phyloP scores from a whole-genome alignment of 2,888 invertebrate genomes.

The Monoplex corrugatus region DNA sequence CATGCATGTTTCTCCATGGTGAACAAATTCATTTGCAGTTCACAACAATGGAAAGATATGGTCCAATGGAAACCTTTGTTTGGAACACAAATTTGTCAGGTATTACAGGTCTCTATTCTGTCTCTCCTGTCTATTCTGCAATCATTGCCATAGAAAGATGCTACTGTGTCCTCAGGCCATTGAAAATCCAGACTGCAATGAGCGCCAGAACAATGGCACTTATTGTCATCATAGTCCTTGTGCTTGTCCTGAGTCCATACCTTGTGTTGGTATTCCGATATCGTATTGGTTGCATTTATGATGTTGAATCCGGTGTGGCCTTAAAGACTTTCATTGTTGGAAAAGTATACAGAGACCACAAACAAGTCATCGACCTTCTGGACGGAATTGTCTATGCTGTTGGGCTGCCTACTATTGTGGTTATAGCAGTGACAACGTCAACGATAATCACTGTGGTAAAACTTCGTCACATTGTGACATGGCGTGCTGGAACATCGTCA shows the following conservation, averaged over 20 bases:
- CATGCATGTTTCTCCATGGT: not conserved
- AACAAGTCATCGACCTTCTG: not conserved
- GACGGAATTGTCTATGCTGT: not conserved
- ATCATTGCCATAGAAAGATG: constrained; percentile 17
- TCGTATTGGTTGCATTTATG: constrained; percentile 8
- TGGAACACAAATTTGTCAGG: not conserved
- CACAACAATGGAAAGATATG: not conserved
- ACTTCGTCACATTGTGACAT: not conserved
- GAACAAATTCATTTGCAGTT: not conserved
- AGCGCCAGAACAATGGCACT: not conserved
- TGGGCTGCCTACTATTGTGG: not conserved
- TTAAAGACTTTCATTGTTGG: not conserved
- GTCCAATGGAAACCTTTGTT: not conserved
- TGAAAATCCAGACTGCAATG: not conserved
- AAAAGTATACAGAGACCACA: not conserved
- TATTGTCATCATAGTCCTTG: not conserved
- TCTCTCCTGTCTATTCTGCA: not conserved
- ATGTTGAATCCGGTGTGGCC: not conserved
- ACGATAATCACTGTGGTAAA: constrained; percentile 9
- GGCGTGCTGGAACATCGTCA: not conserved
- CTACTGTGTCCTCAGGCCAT: not conserved
- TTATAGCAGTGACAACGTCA: not conserved
- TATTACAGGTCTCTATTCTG: not conserved
- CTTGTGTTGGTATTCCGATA: not conserved
- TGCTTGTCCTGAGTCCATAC: not conserved